A percentile compares a stretch with the other conserved stretches of the same genome.
Conservation (phyloP, 2,113 vertebrate species). For the Ailuropoda melanoleuca region DNA sequence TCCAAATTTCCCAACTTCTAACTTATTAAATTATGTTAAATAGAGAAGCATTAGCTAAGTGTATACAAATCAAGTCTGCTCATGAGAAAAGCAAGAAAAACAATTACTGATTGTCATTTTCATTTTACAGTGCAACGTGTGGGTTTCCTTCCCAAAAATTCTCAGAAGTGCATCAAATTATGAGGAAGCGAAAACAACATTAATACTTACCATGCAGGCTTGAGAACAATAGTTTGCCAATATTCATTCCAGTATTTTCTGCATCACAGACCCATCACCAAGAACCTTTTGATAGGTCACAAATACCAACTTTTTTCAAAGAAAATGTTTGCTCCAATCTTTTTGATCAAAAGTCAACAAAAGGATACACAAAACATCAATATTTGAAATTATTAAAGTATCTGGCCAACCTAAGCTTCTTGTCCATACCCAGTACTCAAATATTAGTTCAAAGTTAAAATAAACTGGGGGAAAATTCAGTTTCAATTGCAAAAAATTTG, state of each 20-base stretch:
- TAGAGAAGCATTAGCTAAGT: background rate
- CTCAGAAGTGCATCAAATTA: constrained; percentile 48
- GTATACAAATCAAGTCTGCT: background rate
- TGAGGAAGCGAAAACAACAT: constrained; percentile 6
- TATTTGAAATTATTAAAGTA: background rate
- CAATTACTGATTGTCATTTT: constrained; percentile 40
- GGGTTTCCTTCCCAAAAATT: constrained; percentile 54
- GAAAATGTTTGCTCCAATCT: constrained; percentile 18
- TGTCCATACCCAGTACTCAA: background rate
- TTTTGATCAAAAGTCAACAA: constrained; percentile 12
- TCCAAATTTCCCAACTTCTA: background rate
- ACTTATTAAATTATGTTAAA: constrained; percentile 28
- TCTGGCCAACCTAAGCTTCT: background rate
- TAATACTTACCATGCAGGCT: background rate
- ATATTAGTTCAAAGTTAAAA: background rate
- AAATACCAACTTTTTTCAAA: constrained; percentile 5
- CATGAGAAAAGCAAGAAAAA: constrained; percentile 36
- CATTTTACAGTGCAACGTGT: constrained; percentile 55
- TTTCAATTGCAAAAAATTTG: background rate
- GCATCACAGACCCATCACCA: background rate
- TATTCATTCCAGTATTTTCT: constrained; percentile 32
- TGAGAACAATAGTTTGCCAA: constrained; percentile 42
- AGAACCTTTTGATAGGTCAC: background rate
- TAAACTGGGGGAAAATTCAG: background rate
- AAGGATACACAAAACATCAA: background rate